Percentiles rank a stretch among this genome's conserved stretches.
Conservation (phyloP, 2,113 vertebrate species). For the Mugil cephalus region DNA sequence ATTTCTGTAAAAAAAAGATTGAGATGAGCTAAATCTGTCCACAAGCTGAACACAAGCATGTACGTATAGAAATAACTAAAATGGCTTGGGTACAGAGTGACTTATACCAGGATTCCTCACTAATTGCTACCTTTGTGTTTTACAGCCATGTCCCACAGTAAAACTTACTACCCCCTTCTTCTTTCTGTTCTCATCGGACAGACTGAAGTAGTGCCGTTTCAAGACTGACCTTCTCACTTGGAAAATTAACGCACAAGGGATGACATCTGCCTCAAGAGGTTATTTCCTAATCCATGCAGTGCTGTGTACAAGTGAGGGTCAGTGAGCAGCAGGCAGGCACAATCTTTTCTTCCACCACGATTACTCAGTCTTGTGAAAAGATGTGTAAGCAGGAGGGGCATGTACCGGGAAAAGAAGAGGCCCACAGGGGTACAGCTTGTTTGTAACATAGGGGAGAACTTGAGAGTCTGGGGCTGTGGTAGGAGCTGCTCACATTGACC, state of each 20-base stretch:
- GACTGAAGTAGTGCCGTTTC: neutral
- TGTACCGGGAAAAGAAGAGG: constrained; percentile 50
- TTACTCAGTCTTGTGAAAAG: constrained; percentile 66
- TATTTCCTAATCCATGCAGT: constrained; percentile 36
- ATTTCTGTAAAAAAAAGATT: no score
- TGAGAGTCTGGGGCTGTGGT: neutral
- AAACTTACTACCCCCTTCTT: neutral
- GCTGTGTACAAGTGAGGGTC: constrained; percentile 49
- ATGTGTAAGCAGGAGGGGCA: constrained; percentile 31
- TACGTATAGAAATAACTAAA: neutral
- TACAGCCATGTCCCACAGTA: neutral
- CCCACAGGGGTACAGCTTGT: constrained; percentile 46
- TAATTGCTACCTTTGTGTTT: neutral
- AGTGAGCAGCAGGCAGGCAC: constrained; percentile 55
- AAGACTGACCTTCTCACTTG: neutral
- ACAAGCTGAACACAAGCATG: neutral
- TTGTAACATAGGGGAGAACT: constrained; percentile 21
- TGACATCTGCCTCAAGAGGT: constrained; percentile 50
- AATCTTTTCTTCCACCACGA: constrained; percentile 49
- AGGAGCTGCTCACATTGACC: neutral
- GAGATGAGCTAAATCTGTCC: no score
- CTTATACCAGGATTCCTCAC: neutral
- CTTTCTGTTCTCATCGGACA: neutral
- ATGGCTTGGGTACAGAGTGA: no score
- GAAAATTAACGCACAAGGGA: constrained; percentile 7